Conservation (phyloP, 2,113 vertebrate species). For the Anser cygnoides region DNA sequence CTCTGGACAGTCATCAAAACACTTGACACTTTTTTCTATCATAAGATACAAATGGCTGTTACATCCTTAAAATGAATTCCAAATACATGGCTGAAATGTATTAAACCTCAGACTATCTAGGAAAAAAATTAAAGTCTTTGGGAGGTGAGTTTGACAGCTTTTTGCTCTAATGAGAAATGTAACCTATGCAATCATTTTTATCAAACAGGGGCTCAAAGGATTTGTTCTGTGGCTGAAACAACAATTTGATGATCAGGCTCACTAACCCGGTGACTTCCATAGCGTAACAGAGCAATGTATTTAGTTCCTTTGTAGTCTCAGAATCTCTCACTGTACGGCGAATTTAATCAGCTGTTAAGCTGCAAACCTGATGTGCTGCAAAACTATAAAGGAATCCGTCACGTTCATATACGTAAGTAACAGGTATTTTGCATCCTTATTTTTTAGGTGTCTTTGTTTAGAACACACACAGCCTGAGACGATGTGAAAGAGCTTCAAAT, state of each 20-base stretch:
- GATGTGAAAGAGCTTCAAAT: not conserved
- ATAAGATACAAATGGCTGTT: not conserved
- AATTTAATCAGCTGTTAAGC: not conserved
- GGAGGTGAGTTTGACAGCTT: not conserved
- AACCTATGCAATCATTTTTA: not conserved
- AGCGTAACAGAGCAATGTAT: not conserved
- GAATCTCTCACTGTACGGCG: not conserved
- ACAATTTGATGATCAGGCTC: not conserved
- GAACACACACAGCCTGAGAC: not conserved
- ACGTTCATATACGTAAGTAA: not conserved
- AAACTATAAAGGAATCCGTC: not conserved
- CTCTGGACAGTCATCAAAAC: not conserved
- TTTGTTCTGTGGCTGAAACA: not conserved
- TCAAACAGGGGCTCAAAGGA: not conserved
- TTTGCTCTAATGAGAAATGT: not conserved
- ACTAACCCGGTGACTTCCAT: rapidly evolving
- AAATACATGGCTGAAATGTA: not conserved
- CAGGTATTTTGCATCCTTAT: not conserved
- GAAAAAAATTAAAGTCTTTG: not conserved
- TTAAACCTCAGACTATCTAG: not conserved
- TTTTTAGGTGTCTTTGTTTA: not conserved
- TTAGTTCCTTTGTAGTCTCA: not conserved
- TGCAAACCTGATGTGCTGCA: not conserved
- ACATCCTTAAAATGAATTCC: not conserved
- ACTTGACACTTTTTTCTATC: not conserved